Evolutionary conservation across 2,113 vertebrate species (phyloP).

Genomic region (Pollachius pollachius): DNA sequence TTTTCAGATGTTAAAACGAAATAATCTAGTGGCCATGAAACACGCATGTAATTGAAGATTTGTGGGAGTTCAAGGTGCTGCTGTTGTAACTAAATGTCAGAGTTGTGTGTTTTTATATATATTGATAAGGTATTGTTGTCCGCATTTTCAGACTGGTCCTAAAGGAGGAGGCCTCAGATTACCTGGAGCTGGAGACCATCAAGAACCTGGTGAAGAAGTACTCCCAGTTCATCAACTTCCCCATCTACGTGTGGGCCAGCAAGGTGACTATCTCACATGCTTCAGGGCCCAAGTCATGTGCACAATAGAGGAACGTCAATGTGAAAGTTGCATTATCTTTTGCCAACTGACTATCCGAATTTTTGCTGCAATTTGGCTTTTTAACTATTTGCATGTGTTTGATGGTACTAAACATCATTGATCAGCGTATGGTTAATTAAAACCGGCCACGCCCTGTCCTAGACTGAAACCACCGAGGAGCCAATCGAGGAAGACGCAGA

Average conservation of each 20-base stretch:
- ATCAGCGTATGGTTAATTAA: background rate
- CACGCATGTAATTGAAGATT: too few species aligned
- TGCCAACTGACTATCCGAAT: too few species aligned
- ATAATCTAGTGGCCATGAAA: too few species aligned
- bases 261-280: conserved; percentile 78
- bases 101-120: too few species aligned
- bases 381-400: too few species aligned
- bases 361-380: too few species aligned
- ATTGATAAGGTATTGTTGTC: too few species aligned
- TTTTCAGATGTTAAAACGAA: too few species aligned
- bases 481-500: conserved; percentile 89
- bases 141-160: conserved; percentile 81
- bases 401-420: background rate
- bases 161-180: conserved; percentile 98
- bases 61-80: too few species aligned
- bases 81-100: too few species aligned
- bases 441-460: conserved; percentile 4
- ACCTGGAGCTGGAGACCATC: conserved; percentile 96
- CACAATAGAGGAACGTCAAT: too few species aligned
- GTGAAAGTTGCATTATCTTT: too few species aligned
- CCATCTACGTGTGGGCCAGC: conserved; percentile 98
- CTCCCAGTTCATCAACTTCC: conserved; percentile 99
- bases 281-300: background rate
- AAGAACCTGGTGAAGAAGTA: conserved; percentile 97
- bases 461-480: conserved; percentile 97